Percentiles rank a stretch among this genome's conserved stretches.
phyloP scores from a whole-genome alignment of 1,140 invertebrate species.

The Bacillus rossius region DNA sequence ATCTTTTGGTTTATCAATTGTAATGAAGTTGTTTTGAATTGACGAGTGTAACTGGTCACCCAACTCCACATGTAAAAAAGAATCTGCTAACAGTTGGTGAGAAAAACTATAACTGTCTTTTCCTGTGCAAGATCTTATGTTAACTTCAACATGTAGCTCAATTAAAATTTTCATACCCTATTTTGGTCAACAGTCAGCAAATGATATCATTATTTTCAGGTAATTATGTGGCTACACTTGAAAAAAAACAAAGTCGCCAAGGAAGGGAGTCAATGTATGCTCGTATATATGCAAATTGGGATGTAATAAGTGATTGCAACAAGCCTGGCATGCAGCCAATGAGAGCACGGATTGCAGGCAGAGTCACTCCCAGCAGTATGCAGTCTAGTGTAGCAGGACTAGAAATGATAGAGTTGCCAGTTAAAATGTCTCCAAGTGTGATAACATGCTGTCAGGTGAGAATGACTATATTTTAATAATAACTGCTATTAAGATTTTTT shows the following conservation, averaged over 20 bases:
- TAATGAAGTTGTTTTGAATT: too few species aligned
- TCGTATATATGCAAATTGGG: slow-evolving; percentile 60
- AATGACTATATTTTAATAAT: neutral
- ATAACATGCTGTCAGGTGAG: slow-evolving; percentile 56
- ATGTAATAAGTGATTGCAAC: slow-evolving; percentile 33
- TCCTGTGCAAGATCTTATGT: too few species aligned
- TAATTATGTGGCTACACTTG: slow-evolving; percentile 56
- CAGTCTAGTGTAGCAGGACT: slow-evolving; percentile 45
- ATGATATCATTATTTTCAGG: slow-evolving; percentile 33
- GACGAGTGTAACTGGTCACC: too few species aligned
- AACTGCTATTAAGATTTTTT: too few species aligned
- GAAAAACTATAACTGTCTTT: too few species aligned
- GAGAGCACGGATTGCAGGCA: slow-evolving; percentile 61
- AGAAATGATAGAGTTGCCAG: slow-evolving; percentile 63
- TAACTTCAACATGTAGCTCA: too few species aligned
- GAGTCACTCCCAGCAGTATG: slow-evolving; percentile 56
- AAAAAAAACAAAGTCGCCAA: slow-evolving; percentile 51
- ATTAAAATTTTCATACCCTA: too few species aligned
- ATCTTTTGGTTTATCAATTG: too few species aligned
- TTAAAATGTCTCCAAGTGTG: slow-evolving; percentile 47
- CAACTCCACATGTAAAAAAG: too few species aligned
- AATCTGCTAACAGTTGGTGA: too few species aligned
- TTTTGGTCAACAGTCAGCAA: too few species aligned
- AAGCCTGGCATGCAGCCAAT: slow-evolving; percentile 50
- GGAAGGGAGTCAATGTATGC: slow-evolving; percentile 51